phyloP scores from a whole-genome alignment of 2,888 invertebrate genomes.

The Cephus sareptanus region DNA sequence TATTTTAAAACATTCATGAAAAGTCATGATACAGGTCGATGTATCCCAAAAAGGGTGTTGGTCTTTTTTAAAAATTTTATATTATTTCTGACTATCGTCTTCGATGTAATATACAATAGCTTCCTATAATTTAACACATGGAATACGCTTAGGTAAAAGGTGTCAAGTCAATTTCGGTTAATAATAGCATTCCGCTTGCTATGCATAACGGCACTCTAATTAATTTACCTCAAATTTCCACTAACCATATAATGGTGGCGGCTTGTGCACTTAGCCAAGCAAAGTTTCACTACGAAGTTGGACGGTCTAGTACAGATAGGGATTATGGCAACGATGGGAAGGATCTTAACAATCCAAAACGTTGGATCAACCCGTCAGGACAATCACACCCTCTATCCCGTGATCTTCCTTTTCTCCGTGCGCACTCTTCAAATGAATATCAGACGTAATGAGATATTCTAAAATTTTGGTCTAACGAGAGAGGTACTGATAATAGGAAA shows the following conservation, averaged over 20 bases:
- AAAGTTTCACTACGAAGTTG: not conserved
- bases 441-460: not conserved
- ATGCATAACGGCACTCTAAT: constrained; percentile 13
- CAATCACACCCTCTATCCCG: not conserved
- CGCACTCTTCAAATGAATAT: not conserved
- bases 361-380: not conserved
- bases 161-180: not conserved
- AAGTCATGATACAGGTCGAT: not conserved
- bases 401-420: not conserved
- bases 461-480: not conserved
- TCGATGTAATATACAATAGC: not conserved
- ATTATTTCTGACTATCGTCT: not conserved
- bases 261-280: not conserved
- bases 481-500: not conserved
- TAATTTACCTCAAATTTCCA: constrained; percentile 22
- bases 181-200: not conserved
- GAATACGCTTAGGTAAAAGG: not conserved
- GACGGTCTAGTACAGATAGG: not conserved
- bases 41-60: not conserved
- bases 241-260: constrained; percentile 19
- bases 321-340: not conserved
- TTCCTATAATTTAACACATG: not conserved
- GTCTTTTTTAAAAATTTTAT: not conserved
- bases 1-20: not conserved
- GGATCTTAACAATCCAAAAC: constrained; percentile 12